phyloP scores from a whole-genome alignment of 1,140 invertebrate genomes.

The Nilaparvata lugens region DNA sequence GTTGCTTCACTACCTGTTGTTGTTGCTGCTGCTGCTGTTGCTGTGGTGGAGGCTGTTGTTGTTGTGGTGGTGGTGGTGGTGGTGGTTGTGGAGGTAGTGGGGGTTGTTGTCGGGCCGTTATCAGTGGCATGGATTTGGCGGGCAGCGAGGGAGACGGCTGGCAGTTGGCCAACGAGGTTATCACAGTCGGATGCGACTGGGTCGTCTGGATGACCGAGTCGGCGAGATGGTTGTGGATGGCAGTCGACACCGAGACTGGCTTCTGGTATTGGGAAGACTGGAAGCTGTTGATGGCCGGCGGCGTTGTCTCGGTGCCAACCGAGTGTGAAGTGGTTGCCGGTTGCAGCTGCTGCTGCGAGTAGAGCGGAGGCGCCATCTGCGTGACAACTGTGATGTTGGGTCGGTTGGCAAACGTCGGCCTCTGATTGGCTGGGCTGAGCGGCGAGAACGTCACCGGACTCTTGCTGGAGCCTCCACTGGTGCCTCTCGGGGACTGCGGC shows the following conservation, averaged over 20 bases:
- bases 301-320: neutral
- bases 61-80: neutral
- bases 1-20: neutral
- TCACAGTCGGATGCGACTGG: constrained; percentile 10
- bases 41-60: constrained; percentile 3
- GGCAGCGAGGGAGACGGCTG: constrained; percentile 1
- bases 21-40: neutral
- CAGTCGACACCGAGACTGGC: neutral
- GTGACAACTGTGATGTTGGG: constrained; percentile 30
- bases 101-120: neutral
- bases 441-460: constrained; percentile 9
- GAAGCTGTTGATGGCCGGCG: neutral
- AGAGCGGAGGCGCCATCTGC: constrained; percentile 1
- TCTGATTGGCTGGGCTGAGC: constrained; percentile 3
- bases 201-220: neutral
- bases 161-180: constrained; percentile 14
- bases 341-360: neutral
- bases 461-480: constrained; percentile 3
- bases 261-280: neutral
- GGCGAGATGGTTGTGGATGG: constrained; percentile 6
- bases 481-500: constrained; percentile 10
- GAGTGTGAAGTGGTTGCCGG: constrained; percentile 3
- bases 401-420: constrained; percentile 23
- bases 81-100: neutral
- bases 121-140: neutral